Evolutionary conservation across 1,140 invertebrate genomes (phyloP).

Genomic region (Drosophila obscura): DNA sequence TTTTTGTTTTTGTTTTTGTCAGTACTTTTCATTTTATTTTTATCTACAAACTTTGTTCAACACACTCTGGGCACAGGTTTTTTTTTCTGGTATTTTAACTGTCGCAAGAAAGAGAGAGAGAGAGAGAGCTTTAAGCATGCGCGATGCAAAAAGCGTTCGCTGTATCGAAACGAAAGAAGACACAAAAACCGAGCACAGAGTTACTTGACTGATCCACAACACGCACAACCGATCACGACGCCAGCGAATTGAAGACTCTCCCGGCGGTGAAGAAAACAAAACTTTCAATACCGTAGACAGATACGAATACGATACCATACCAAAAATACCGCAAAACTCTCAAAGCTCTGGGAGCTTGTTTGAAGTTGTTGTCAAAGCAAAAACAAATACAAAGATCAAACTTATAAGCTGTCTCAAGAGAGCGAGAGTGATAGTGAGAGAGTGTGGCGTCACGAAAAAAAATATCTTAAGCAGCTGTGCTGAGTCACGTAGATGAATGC

Average conservation of each 20-base stretch:
- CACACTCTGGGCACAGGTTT: conserved; percentile 58
- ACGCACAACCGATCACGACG: conserved; percentile 65
- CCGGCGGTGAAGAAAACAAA: conserved; percentile 25
- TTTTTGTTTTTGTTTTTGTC: conserved; percentile 44
- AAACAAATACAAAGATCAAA: conserved; percentile 42
- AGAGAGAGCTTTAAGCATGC: conserved; percentile 56
- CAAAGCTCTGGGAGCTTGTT: conserved; percentile 47
- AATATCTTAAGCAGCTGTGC: conserved; percentile 25
- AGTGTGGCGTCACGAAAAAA: conserved; percentile 13
- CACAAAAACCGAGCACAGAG: conserved; percentile 22
- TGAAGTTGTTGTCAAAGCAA: conserved; percentile 12
- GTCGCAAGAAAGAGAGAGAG: conserved; percentile 14
- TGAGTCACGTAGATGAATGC: conserved; percentile 57
- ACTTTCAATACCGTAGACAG: conserved; percentile 33
- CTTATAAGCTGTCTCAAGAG: conserved; percentile 39
- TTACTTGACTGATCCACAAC: not conserved
- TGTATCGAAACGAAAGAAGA: conserved; percentile 35
- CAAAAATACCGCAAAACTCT: conserved; percentile 35
- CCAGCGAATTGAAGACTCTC: conserved; percentile 65
- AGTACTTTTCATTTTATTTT: conserved; percentile 73
- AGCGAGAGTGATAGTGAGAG: not conserved
- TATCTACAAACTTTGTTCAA: conserved; percentile 67
- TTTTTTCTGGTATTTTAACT: conserved; percentile 53
- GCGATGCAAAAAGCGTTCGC: conserved; percentile 36
- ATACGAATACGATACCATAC: conserved; percentile 18